A percentile compares a stretch with the other conserved stretches of the same genome.
These are phyloP conservation scores for Lepidurus couesii DNA, from an alignment of 1,140 invertebrate genomes.

Conservation along the genomic window DNA sequence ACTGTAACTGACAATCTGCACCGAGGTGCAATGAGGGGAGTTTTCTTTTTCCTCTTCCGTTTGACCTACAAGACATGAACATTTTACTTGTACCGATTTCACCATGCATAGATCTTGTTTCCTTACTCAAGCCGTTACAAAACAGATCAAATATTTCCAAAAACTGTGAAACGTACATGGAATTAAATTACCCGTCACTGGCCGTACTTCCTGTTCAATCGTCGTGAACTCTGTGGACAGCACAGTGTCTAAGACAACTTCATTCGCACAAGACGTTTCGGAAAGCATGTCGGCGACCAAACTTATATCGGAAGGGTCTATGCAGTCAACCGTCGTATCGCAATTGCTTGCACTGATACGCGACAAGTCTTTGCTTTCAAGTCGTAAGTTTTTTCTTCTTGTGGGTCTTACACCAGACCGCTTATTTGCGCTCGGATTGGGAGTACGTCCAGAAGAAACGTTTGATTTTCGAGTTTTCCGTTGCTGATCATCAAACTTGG, in stretches of 20 bases:
- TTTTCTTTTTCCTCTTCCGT: constrained; percentile 16
- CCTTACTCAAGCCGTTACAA: no score
- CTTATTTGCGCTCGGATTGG: neutral
- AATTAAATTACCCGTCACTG: neutral
- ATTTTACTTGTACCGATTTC: neutral
- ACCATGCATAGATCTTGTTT: no score
- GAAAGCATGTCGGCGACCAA: neutral
- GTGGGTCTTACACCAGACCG: neutral
- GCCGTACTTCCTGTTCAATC: neutral
- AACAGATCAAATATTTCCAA: no score
- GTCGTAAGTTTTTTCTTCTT: neutral
- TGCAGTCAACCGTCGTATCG: neutral
- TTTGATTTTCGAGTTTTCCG: neutral
- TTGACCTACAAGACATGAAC: neutral
- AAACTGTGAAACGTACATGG: no score
- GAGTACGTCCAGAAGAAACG: neutral
- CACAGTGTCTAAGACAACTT: neutral
- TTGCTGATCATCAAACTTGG: neutral
- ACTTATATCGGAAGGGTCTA: neutral
- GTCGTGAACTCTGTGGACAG: neutral
- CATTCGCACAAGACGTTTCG: neutral
- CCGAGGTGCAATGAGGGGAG: constrained; percentile 10
- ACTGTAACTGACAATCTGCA: neutral
- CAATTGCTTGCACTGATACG: neutral
- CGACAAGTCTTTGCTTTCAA: neutral